phyloP scores from a whole-genome alignment of 2,113 vertebrate species.

The Nycticryphes semicollaris region DNA sequence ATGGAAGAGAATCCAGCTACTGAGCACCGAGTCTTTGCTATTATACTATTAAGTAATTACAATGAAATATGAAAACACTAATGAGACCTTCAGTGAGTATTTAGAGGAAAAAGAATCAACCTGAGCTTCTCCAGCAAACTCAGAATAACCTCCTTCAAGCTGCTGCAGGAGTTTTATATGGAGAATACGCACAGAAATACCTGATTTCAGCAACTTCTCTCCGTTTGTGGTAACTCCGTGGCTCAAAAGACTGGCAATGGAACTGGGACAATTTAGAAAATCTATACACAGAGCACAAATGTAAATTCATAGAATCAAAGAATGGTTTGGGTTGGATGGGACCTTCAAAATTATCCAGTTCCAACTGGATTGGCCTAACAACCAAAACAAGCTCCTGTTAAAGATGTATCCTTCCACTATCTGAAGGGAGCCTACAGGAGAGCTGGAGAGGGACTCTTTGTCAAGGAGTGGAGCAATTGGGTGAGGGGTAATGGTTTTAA shows the following conservation, averaged over 20 bases:
- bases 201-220: not conserved
- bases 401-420: not conserved
- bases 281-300: not conserved
- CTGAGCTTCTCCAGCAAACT: not conserved
- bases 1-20: slow-evolving; percentile 36
- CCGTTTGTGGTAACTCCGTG: not conserved
- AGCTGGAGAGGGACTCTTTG: too few species aligned
- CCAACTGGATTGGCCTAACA: too few species aligned
- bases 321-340: too few species aligned
- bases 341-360: too few species aligned
- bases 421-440: too few species aligned
- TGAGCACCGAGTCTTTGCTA: slow-evolving; percentile 33
- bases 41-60: slow-evolving; percentile 56
- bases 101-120: not conserved
- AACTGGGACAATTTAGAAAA: not conserved
- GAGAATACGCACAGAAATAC: not conserved
- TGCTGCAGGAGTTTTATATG: not conserved
- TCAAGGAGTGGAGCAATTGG: too few species aligned
- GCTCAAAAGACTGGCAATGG: not conserved
- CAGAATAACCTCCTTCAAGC: not conserved
- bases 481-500: too few species aligned
- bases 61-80: slow-evolving; percentile 46
- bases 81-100: not conserved
- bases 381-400: not conserved
- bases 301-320: not conserved